Base-by-base conservation (phyloP, 2,797 vertebrate genomes). In the Sphaeramia orbicularis region DNA sequence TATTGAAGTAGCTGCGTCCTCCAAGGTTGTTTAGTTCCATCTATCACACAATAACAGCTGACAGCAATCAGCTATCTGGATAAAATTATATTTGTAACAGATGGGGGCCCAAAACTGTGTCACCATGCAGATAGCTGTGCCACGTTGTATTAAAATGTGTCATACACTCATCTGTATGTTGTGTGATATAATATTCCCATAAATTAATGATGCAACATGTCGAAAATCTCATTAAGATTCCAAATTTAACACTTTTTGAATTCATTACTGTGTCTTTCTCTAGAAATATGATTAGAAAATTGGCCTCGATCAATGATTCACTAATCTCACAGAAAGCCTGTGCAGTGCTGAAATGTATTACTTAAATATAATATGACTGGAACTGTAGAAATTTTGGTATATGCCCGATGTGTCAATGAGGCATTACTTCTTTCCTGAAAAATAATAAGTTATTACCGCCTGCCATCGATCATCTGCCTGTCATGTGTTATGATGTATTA, bases 51-150 rank as follows among this genome's bases (percentile, higher is more conserved):
- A 66, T 58, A 61, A 54, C 62, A 64, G 52, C 42, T 77, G 37
- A 72, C 63, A 62, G 59, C 51, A 63, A 78, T 71, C 36, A 52
- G 62, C 61, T 67, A 70, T 81, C 45, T 68, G 77, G 47, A 74
- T 81, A 49, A 75, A 86, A 83, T 58, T 6, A 63, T 81, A 59
- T 48, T 52, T 81, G 66, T 52, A 83, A 84, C 85, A 87, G 72
- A 89, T 76, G 62, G 62, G 12, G 60, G 54, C 15, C 50, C 61
- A 65, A 82, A 83, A 73, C 30, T 54, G 61, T 81, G 77, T 78
- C 63, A 74, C 41, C 63, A 59, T 69, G 41, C 50, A 76, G 19
- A 4, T 13, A n/a, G 10, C 50, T 67, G 24, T 56, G 53, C 51
- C 50, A 36, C 32, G 42, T 37, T 57, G 24, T 74, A 51, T 67